These are phyloP conservation scores for Dryoscopus gambensis DNA, from an alignment of 2,113 vertebrate genomes.

Conservation along the genomic window DNA sequence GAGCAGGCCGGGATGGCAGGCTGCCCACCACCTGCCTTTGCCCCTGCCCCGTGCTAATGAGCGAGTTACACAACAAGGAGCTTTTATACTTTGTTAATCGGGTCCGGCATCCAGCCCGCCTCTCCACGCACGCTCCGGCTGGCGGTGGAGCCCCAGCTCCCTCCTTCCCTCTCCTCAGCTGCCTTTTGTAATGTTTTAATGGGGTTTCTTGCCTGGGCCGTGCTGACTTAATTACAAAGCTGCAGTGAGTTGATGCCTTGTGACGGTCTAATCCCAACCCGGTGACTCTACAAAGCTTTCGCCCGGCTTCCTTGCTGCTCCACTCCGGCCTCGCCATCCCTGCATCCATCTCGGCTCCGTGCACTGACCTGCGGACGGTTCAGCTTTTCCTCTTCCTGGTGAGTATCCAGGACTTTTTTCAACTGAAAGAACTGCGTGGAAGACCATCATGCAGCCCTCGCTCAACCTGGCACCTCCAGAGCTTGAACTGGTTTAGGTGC, in stretches of 20 bases:
- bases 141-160: not conserved
- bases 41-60: conserved; percentile 60
- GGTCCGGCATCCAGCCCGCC: conserved; percentile 6
- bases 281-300: conserved; percentile 78
- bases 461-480: not conserved
- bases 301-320: not conserved
- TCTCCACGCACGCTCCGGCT: not conserved
- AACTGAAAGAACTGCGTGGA: not conserved
- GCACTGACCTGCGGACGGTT: not conserved
- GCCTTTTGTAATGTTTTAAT: conserved; percentile 61
- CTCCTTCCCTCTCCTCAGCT: conserved; percentile 32
- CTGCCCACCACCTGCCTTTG: conserved; percentile 27
- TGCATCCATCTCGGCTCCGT: not conserved
- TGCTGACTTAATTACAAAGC: conserved; percentile 77
- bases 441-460: rapidly evolving
- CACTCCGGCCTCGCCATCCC: not conserved
- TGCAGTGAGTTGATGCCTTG: conserved; percentile 80
- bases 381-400: conserved; percentile 5
- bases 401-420: not conserved
- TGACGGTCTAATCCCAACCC: conserved; percentile 85
- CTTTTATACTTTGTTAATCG: conserved; percentile 65
- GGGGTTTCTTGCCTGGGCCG: conserved; percentile 60
- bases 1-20: not conserved
- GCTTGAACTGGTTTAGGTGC: not conserved
- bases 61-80: conserved; percentile 66